A percentile compares a stretch with the other conserved stretches of the same genome.
Evolutionary conservation across 2,888 invertebrate genomes (phyloP).

Genomic region (Catocala sponsa): DNA sequence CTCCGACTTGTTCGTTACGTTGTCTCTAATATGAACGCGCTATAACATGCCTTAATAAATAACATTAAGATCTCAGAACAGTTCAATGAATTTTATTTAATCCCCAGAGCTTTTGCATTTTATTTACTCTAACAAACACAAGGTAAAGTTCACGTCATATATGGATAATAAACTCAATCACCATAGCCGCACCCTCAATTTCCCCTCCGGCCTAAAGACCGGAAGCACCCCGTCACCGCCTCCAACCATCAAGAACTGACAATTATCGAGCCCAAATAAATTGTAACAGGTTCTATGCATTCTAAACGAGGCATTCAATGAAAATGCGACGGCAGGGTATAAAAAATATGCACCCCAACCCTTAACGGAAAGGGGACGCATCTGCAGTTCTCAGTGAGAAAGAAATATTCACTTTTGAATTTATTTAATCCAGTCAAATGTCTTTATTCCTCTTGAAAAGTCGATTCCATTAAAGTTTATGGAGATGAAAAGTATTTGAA

Average conservation of each 20-base stretch:
- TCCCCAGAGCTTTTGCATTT: too few relatives aligned
- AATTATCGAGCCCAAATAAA: constrained; percentile 45
- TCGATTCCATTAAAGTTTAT: constrained; percentile 1
- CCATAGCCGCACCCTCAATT: not conserved
- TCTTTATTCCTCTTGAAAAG: constrained; percentile 14
- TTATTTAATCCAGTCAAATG: constrained; percentile 20
- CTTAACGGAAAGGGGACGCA: constrained; percentile 18
- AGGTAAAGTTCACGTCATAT: not conserved
- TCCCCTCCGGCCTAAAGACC: constrained; percentile 6
- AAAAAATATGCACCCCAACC: constrained; percentile 50
- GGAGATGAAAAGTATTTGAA: not conserved
- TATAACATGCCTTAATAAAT: too few relatives aligned
- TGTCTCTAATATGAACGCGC: too few relatives aligned
- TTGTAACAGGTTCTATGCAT: constrained; percentile 48
- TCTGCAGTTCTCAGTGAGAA: constrained; percentile 28
- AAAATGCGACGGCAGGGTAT: constrained; percentile 10
- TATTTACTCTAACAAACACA: too few relatives aligned
- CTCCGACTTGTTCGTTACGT: too few relatives aligned
- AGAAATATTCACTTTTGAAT: constrained; percentile 20
- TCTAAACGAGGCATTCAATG: constrained; percentile 39
- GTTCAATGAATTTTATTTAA: too few relatives aligned
- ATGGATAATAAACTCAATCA: constrained; percentile 7
- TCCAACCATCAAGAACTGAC: constrained; percentile 20
- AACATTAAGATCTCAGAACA: too few relatives aligned
- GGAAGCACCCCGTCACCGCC: constrained; percentile 9